Evolutionary conservation across 2,888 invertebrate species (phyloP).

Genomic region (Ectemnius cavifrons): DNA sequence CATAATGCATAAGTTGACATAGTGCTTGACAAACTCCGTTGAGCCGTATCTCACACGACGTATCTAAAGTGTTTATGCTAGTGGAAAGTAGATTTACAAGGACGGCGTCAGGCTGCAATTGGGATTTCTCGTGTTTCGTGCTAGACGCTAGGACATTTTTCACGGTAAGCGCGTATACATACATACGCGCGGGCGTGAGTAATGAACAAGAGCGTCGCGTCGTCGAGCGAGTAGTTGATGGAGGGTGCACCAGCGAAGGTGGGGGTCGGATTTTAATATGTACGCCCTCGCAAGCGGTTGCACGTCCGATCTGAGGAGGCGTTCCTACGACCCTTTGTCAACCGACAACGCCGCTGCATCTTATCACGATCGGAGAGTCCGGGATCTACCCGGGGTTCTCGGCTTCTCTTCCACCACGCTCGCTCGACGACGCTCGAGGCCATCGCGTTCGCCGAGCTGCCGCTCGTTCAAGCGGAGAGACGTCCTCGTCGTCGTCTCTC

Average conservation of each 20-base stretch:
- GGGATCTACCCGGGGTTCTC: conserved; percentile 56
- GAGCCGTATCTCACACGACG: no score
- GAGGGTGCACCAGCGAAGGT: conserved; percentile 34
- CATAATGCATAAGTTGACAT: no score
- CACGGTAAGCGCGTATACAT: conserved; percentile 43
- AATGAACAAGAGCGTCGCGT: conserved; percentile 67
- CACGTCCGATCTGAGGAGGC: conserved; percentile 72
- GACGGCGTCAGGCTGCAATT: neutral
- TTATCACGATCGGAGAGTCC: conserved; percentile 70
- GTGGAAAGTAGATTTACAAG: no score
- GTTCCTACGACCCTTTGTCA: conserved; percentile 75
- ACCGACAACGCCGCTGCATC: conserved; percentile 73
- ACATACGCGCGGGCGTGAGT: conserved; percentile 49
- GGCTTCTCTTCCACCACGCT: conserved; percentile 56
- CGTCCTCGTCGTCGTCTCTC: conserved; percentile 49
- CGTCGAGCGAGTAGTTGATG: conserved; percentile 41
- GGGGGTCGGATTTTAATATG: conserved; percentile 71
- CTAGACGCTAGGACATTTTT: conserved; percentile 40
- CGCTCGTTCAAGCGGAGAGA: conserved; percentile 63
- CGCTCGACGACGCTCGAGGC: conserved; percentile 60
- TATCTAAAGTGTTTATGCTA: no score
- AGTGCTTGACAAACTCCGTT: no score
- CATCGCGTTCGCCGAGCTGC: conserved; percentile 56
- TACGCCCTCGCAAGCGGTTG: conserved; percentile 74
- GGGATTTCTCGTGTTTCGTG: neutral